phyloP scores from a whole-genome alignment of 2,113 vertebrate genomes.

The Martes martes region DNA sequence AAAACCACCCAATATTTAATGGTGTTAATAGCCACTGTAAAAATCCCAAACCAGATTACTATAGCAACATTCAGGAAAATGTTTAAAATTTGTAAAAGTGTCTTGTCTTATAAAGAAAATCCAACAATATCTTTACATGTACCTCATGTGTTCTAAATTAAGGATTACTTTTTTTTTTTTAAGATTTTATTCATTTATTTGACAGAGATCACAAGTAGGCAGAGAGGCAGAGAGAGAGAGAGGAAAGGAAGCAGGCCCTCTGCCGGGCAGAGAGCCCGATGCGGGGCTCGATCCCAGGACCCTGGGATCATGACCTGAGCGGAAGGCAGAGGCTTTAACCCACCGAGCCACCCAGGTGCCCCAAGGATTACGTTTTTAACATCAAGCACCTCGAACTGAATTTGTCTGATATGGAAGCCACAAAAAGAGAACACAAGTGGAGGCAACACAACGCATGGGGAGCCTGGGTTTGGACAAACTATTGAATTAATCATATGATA shows the following conservation, averaged over 20 bases:
- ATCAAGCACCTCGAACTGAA: background rate
- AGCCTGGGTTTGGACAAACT: background rate
- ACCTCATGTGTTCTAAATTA: background rate
- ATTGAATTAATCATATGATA: background rate
- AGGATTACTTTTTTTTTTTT: background rate
- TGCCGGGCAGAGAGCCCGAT: too few species aligned
- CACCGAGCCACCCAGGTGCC: too few species aligned
- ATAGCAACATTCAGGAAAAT: background rate
- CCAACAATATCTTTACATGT: background rate
- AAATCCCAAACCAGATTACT: background rate
- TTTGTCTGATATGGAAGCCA: background rate
- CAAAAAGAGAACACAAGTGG: background rate
- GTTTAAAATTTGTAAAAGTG: background rate
- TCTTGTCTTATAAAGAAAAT: background rate
- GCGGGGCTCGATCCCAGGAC: too few species aligned
- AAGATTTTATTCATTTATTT: too few species aligned
- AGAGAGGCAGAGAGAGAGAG: too few species aligned
- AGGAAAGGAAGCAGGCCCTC: too few species aligned
- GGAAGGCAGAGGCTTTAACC: too few species aligned
- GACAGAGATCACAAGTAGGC: too few species aligned
- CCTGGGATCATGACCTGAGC: too few species aligned
- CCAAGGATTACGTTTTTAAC: background rate
- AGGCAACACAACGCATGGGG: background rate
- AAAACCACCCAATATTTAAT: background rate
- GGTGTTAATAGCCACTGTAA: background rate